Evolutionary conservation across 2,888 invertebrate species (phyloP), one percentile per base, ranked within the genome.

Genomic region (Tenthredo scrophulariae): DNA sequence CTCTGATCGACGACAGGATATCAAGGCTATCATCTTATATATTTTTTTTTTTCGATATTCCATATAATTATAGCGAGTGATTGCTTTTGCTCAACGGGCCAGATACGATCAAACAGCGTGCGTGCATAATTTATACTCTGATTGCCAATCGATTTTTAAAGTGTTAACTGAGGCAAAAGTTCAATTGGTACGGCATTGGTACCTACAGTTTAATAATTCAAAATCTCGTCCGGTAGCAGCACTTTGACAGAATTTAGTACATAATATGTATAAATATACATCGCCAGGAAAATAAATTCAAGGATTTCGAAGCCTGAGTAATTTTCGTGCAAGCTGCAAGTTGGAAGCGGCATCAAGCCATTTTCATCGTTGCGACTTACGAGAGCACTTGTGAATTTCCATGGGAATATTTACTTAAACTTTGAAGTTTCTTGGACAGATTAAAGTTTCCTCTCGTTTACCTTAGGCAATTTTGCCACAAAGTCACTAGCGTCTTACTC

Each of bases 351-450:
- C 77, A 26, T 29, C n/a, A 6, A 50, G 26, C 22, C 77, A 50
- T 77, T 77, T 50, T 50, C 50, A 15, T 50, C 77, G 74, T 50
- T 13, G 50, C 50, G 54, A 50, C 40, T 10, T n/a, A 50, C 77
- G 18, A 37, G 18, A 18, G 13, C 50, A 77, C 50, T 77, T n/a
- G 50, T 50, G 18, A 50, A 77, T 77, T 77, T 43, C 26, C 74
- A 77, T 77, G 33, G n/a, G 26, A 77, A 77, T 77, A 33, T 50
- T 96, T 96, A 92, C 98, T 98, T 74, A 74, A 84, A 15, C 37
- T 79, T 79, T 79, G 58, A 58, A 58, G 37, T 58, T 54, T 40
- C 79, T 40, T 7, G 13, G 22, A n/a, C n/a, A 26, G 58, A 58
- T 58, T 37, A 10, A 79, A 58, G 58, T 79, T 77, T 46, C 75